Percentiles rank a stretch among this genome's conserved stretches.
These are phyloP conservation scores for Bursaphelenchus okinawaensis DNA, from an alignment of 2,888 invertebrate genomes.

Conservation along the genomic window DNA sequence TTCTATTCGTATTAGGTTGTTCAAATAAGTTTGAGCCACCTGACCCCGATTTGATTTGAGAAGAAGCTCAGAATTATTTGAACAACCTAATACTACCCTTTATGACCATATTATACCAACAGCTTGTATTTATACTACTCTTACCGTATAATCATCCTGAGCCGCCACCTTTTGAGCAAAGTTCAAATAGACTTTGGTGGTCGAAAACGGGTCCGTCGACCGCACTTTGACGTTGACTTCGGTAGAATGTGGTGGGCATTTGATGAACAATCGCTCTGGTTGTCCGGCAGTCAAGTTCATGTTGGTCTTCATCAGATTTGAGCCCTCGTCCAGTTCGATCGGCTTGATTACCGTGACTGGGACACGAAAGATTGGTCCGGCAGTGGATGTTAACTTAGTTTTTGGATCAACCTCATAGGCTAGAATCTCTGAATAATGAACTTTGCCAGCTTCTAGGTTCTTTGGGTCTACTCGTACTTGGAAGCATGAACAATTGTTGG, in stretches of 20 bases:
- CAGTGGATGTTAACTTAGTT: neutral
- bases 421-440: neutral
- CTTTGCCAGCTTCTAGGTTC: conserved; percentile 68
- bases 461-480: conserved; percentile 72
- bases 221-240: neutral
- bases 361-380: conserved; percentile 73
- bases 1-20: no score
- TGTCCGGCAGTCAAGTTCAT: conserved; percentile 28
- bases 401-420: conserved; percentile 72
- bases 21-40: no score
- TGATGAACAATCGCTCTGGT: conserved; percentile 36
- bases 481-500: conserved; percentile 73
- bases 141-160: neutral
- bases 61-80: no score
- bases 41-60: no score
- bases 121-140: neutral
- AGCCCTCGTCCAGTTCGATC: conserved; percentile 2
- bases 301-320: conserved; percentile 14
- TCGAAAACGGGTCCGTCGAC: neutral
- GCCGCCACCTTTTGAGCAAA: neutral
- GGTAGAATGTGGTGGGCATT: neutral
- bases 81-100: no score
- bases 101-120: no score
- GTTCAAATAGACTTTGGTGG: neutral
- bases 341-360: conserved; percentile 71